Base-by-base conservation (phyloP, 2,888 invertebrate species). In the Stenodema calcarata region DNA sequence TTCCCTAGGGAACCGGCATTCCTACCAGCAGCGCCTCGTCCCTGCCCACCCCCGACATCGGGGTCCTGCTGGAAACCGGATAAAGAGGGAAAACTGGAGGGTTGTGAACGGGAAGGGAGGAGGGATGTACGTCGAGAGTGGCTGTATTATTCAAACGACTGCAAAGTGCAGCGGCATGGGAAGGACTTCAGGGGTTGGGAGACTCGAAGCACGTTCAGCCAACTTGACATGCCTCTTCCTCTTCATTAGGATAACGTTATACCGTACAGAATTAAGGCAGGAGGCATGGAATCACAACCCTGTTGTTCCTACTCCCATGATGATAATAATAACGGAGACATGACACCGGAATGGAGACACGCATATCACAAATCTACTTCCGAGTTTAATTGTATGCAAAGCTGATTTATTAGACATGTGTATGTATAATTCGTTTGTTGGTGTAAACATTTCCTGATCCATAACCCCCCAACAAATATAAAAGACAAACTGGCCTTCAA, bases 141-240 rank as follows among this genome's bases (percentile, higher is more conserved):
- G 84, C 84, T 84, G 75, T 84, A 84, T 84, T 84, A 84, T 84
- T 84, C 84, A 84, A 84, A 84, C 84, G 84, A 84, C 84, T 84
- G 84, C 84, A 84, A 84, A 84, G 84, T 84, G 84, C 84, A 84
- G 73, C 44, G 54, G 30, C 30, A 62, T 23, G 23, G 54, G 69
- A 23, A 62, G 30, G 82, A 41, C 30, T 62, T 50, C 28, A 41
- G 50, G 75, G 41, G 78, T 78, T 42, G 62, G 62, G 80, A 35
- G 50, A 27, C 47, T 79, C 27, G 12, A 28, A 83, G 84, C 84
- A 84, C 84, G 84, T 84, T 84, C 84, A 84, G 84, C 84, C 73
- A 84, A 84, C 84, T 84, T 84, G 84, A 84, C 84, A 84, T 84
- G 84, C 84, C 84, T 50, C 70, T 73, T 47, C 70, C 80, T 54